Evolutionary conservation across 2,888 invertebrate species (phyloP).

Genomic region (Dryococelus australis): DNA sequence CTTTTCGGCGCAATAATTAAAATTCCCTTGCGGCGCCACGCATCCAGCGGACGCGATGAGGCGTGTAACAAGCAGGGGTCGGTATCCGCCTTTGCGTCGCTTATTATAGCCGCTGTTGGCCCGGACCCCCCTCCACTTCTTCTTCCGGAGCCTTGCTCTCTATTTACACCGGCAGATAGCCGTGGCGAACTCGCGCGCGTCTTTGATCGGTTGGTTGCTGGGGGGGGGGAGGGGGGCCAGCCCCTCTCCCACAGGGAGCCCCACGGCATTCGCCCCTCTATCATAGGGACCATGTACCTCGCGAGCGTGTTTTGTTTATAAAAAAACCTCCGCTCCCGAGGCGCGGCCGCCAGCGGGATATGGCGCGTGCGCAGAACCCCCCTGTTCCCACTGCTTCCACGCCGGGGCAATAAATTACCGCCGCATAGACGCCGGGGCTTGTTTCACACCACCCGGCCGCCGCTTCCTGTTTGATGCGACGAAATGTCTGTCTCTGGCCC

Average conservation of each 20-base stretch:
- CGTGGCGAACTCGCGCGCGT: background rate
- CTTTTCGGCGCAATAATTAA: too few species aligned
- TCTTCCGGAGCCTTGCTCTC: background rate
- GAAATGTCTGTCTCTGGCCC: background rate
- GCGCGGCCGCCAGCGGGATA: background rate
- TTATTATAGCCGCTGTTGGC: background rate
- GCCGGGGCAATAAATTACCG: background rate
- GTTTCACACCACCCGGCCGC: background rate
- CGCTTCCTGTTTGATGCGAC: slow-evolving; percentile 11
- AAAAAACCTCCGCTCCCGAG: background rate
- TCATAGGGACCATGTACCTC: background rate
- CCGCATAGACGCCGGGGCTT: background rate
- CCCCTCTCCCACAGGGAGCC: too few species aligned
- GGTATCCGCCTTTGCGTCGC: background rate
- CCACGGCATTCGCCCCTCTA: too few species aligned
- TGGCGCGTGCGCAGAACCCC: background rate
- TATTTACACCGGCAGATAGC: slow-evolving; percentile 2
- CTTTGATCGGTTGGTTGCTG: background rate
- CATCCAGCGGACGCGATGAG: background rate
- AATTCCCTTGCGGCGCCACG: too few species aligned
- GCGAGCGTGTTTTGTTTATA: background rate
- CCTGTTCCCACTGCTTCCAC: background rate
- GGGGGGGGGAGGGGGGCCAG: too few species aligned
- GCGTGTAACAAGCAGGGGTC: background rate
- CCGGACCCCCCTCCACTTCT: background rate